Percentiles rank a stretch among this genome's conserved stretches.
Evolutionary conservation across 2,113 vertebrate genomes (phyloP).

Genomic region (Sialia sialis): DNA sequence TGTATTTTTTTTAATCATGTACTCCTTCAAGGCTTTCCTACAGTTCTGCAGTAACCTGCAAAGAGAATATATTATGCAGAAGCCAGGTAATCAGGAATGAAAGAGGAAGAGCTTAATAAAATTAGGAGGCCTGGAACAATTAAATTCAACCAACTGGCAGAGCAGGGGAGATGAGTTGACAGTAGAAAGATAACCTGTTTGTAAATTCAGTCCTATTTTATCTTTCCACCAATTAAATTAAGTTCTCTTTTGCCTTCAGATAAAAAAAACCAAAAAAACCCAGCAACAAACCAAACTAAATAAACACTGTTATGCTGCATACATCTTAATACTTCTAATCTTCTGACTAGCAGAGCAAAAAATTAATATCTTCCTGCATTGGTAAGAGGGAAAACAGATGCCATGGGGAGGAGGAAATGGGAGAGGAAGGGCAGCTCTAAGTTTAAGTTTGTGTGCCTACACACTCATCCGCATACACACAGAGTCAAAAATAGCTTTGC

Average conservation of each 20-base stretch:
- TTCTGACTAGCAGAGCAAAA: constrained; percentile 81
- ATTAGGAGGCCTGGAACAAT: constrained; percentile 66
- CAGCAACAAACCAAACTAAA: neutral
- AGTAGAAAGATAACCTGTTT: constrained; percentile 68
- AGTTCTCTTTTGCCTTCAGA: constrained; percentile 68
- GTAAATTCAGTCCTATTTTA: constrained; percentile 63
- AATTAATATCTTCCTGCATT: constrained; percentile 75
- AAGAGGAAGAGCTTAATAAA: constrained; percentile 57
- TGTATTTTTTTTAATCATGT: neutral
- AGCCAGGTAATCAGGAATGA: constrained; percentile 4
- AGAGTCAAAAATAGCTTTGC: neutral
- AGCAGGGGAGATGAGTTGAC: constrained; percentile 37
- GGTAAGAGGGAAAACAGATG: constrained; percentile 55
- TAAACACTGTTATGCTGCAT: constrained; percentile 71
- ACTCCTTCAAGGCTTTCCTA: constrained; percentile 33
- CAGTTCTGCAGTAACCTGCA: constrained; percentile 2
- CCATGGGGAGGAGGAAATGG: constrained; percentile 42
- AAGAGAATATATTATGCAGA: constrained; percentile 40
- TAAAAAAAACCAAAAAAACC: constrained; percentile 19
- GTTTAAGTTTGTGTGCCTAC: neutral
- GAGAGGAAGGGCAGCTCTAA: constrained; percentile 13
- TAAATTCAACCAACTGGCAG: constrained; percentile 62
- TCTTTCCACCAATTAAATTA: constrained; percentile 72
- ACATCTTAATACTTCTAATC: constrained; percentile 79
- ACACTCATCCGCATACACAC: rapidly evolving